These are phyloP conservation scores for Alsophila aescularia DNA, from an alignment of 2,888 invertebrate genomes.

Conservation along the genomic window DNA sequence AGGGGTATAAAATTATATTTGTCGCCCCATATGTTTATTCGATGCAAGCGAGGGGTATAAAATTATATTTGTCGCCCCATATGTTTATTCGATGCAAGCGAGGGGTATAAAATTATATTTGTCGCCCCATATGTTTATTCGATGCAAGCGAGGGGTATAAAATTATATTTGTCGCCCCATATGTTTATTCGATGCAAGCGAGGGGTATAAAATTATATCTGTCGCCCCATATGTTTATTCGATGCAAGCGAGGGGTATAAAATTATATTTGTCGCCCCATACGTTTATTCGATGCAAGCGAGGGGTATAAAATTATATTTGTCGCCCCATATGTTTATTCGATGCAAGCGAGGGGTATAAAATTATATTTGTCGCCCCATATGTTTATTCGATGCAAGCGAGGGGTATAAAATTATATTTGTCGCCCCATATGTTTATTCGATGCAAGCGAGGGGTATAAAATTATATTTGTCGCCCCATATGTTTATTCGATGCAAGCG, in stretches of 20 bases:
- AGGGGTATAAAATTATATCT: not conserved
- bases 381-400: not conserved
- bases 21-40: not conserved
- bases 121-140: not conserved
- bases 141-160: no score
- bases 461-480: not conserved
- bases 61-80: not conserved
- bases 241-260: no score
- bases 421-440: not conserved
- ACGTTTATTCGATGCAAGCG: not conserved
- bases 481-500: not conserved
- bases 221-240: not conserved
- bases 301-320: not conserved
- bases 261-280: not conserved
- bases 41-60: no score
- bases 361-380: not conserved
- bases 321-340: not conserved
- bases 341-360: no score
- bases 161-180: not conserved
- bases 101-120: not conserved
- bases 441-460: no score
- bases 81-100: not conserved
- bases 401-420: not conserved
- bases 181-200: not conserved
- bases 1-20: not conserved